Evolutionary conservation across 2,113 vertebrate species (phyloP).

Genomic region (Thinocorus orbignyianus): DNA sequence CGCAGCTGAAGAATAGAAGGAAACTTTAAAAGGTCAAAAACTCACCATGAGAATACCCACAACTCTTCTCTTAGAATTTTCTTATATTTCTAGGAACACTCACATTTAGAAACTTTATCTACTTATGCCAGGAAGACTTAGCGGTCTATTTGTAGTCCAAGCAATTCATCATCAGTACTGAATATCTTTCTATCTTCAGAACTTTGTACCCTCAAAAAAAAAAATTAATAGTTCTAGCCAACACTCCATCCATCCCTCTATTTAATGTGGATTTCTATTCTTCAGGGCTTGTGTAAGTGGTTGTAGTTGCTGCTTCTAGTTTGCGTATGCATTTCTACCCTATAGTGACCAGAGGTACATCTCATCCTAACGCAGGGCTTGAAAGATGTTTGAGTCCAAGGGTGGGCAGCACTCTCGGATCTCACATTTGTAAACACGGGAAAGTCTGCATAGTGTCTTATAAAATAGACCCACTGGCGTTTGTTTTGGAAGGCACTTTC

Average conservation of each 20-base stretch:
- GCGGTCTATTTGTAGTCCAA: neutral
- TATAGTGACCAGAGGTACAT: neutral
- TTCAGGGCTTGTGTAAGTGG: neutral
- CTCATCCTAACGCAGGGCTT: neutral
- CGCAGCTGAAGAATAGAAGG: neutral
- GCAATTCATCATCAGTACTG: neutral
- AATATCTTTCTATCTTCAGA: neutral
- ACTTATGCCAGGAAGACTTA: neutral
- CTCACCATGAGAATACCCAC: neutral
- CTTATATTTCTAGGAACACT: neutral
- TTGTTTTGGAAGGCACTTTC: neutral
- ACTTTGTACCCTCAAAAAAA: neutral
- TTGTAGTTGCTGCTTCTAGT: neutral
- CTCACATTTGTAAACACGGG: neutral
- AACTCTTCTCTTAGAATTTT: neutral
- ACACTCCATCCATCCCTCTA: neutral
- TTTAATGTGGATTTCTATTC: neutral
- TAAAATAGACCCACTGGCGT: neutral
- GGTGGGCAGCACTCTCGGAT: neutral
- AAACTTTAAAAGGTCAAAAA: neutral
- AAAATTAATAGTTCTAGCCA: neutral
- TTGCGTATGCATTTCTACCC: neutral
- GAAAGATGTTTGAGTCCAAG: neutral
- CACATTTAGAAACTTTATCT: neutral
- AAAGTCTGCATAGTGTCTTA: neutral